These are phyloP conservation scores for Jordanella pulchra DNA, from an alignment of 2,797 vertebrate species.

Conservation along the genomic window DNA sequence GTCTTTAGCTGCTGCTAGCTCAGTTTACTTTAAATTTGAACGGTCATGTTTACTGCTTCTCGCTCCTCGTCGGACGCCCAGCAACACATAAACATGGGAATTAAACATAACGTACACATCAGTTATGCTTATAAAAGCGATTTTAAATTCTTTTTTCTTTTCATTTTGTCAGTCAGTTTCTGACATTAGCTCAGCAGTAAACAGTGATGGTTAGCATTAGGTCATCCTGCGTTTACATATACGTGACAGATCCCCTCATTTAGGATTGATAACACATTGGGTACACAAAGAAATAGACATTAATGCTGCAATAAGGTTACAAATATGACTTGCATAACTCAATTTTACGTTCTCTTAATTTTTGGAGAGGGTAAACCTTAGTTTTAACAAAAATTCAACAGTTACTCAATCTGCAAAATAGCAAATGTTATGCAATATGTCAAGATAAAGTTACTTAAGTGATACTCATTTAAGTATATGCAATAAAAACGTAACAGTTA, in stretches of 20 bases:
- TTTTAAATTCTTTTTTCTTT: not conserved
- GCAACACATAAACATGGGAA: not conserved
- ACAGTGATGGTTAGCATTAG: not conserved
- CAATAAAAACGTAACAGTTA: not conserved
- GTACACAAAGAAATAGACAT: not conserved
- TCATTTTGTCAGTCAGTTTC: not conserved
- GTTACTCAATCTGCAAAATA: not conserved
- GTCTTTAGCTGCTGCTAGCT: conserved; percentile 23
- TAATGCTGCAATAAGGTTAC: not conserved
- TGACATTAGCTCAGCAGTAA: conserved; percentile 1
- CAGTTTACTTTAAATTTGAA: not conserved
- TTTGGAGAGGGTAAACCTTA: not conserved
- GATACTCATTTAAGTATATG: not conserved
- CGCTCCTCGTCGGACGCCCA: not conserved
- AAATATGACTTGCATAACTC: not conserved
- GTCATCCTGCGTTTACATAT: not conserved
- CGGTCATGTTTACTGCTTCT: not conserved
- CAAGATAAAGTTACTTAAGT: not conserved
- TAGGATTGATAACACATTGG: not conserved
- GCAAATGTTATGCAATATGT: not conserved
- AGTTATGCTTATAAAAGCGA: too few species aligned
- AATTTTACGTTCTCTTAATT: not conserved
- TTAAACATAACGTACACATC: not conserved
- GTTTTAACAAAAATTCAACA: not conserved
- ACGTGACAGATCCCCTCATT: not conserved